A percentile compares a stretch with the other conserved stretches of the same genome.
Conservation (phyloP, 2,113 vertebrate genomes). For the Fulmarus glacialis region DNA sequence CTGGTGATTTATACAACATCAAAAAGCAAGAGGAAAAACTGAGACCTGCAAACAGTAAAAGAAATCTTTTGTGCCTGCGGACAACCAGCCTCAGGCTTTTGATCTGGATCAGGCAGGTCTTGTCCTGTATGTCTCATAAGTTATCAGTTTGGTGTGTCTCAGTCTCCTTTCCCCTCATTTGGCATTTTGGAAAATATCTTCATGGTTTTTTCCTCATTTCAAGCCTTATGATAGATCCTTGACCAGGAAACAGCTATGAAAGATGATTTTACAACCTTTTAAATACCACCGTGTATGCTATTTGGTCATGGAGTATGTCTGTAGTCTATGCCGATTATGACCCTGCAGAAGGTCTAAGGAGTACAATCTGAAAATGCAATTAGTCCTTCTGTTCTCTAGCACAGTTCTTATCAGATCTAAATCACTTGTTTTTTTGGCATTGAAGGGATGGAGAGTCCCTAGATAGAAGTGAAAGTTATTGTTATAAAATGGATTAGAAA, state of each 20-base stretch:
- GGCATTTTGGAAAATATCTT: neutral
- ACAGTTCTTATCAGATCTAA: neutral
- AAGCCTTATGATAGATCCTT: neutral
- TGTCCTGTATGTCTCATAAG: neutral
- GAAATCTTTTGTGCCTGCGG: neutral
- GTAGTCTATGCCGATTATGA: neutral
- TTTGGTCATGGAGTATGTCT: neutral
- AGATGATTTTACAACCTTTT: neutral
- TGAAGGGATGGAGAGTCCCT: neutral
- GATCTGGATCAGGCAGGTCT: neutral
- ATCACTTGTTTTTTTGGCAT: neutral
- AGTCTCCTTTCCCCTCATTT: neutral
- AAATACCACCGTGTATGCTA: neutral
- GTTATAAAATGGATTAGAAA: conserved; percentile 21
- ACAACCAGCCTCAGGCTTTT: neutral
- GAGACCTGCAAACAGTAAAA: neutral
- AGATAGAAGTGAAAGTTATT: neutral
- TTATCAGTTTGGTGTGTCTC: neutral
- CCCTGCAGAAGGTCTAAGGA: neutral
- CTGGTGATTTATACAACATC: neutral
- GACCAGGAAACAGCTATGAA: neutral
- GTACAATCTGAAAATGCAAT: neutral
- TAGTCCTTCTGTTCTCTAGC: neutral
- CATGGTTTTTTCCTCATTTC: neutral
- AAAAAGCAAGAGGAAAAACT: neutral